Conservation (phyloP, 2,797 vertebrate species). For the Miichthys miiuy region DNA sequence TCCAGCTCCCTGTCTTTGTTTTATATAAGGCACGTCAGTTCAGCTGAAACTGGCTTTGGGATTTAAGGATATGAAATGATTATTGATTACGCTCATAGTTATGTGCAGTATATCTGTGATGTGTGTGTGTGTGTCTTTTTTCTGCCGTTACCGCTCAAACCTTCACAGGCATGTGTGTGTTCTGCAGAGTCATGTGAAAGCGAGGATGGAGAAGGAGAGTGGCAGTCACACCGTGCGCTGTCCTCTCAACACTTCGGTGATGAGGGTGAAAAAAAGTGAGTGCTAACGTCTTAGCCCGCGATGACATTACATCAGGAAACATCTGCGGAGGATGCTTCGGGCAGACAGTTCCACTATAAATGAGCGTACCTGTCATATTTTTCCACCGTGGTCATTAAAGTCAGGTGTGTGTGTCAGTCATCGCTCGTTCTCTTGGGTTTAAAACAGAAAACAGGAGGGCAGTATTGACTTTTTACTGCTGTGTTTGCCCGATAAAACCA, state of each 20-base stretch:
- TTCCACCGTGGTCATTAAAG: slow-evolving; percentile 12
- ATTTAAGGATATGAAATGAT: background rate
- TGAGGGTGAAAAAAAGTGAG: background rate
- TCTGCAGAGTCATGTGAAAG: slow-evolving; percentile 56
- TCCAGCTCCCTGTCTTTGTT: no score
- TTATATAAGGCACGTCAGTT: background rate
- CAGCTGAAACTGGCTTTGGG: background rate
- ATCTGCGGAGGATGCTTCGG: background rate
- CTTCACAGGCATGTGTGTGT: slow-evolving; percentile 58
- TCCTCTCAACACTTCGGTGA: slow-evolving; percentile 5
- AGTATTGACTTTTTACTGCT: no score
- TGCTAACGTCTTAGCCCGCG: background rate
- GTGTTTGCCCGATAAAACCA: background rate
- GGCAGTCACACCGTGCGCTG: slow-evolving; percentile 24
- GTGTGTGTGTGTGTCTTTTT: slow-evolving; percentile 26
- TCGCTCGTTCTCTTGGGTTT: background rate
- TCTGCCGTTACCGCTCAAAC: slow-evolving; percentile 27
- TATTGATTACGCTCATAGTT: background rate
- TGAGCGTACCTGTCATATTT: slow-evolving; percentile 8
- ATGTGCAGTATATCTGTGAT: background rate
- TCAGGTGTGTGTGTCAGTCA: slow-evolving; percentile 1
- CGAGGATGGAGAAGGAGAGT: slow-evolving; percentile 6
- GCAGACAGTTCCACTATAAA: background rate
- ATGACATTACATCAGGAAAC: background rate
- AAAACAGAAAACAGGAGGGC: background rate